Evolutionary conservation across 2,888 invertebrate genomes (phyloP).

Genomic region (Heliconius cydno): DNA sequence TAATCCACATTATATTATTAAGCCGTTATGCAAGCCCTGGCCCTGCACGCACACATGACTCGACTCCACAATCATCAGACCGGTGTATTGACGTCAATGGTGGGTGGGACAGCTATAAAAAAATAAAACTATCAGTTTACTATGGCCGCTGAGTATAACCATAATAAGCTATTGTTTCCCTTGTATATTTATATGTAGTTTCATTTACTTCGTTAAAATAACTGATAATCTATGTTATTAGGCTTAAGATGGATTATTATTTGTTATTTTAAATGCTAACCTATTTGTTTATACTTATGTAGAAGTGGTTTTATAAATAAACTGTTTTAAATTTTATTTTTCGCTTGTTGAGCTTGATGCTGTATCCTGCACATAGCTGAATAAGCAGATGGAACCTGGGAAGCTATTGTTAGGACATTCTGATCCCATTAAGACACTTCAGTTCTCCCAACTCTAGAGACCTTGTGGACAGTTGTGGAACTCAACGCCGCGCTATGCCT

Average conservation of each 20-base stretch:
- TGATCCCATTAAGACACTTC: too few relatives aligned
- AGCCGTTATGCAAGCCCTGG: slow-evolving; percentile 47
- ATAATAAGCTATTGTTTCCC: slow-evolving; percentile 73
- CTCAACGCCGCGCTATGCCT: too few relatives aligned
- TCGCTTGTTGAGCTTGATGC: not conserved
- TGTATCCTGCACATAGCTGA: too few relatives aligned
- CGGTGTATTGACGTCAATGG: slow-evolving; percentile 81
- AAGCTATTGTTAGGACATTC: too few relatives aligned
- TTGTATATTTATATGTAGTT: slow-evolving; percentile 49
- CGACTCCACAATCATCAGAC: slow-evolving; percentile 55
- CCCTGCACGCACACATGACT: slow-evolving; percentile 59
- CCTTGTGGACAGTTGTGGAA: too few relatives aligned
- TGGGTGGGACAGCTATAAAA: slow-evolving; percentile 68
- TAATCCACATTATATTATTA: slow-evolving; percentile 30
- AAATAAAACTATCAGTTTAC: slow-evolving; percentile 80
- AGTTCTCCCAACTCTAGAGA: too few relatives aligned
- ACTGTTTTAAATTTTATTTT: too few relatives aligned
- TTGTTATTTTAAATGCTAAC: not conserved
- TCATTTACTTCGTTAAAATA: slow-evolving; percentile 31
- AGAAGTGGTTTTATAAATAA: not conserved
- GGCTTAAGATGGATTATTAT: not conserved
- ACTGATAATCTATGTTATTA: too few relatives aligned
- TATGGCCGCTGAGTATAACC: slow-evolving; percentile 67
- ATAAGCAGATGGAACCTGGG: too few relatives aligned
- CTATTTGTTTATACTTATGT: not conserved